phyloP scores from a whole-genome alignment of 2,888 invertebrate species.

The Tribolium freemani region DNA sequence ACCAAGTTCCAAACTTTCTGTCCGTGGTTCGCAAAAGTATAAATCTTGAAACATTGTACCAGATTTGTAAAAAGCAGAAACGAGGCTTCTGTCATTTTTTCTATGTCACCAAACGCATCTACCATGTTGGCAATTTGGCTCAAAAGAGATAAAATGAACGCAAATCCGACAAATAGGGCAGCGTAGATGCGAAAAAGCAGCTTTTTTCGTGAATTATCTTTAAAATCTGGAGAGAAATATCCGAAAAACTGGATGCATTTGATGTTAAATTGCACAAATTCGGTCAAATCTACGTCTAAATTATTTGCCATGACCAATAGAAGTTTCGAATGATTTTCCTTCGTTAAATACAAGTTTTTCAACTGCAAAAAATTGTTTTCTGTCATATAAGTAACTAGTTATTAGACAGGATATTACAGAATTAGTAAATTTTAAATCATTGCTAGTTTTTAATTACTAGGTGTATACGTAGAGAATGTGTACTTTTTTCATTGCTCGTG shows the following conservation, averaged over 20 bases:
- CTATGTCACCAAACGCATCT: constrained; percentile 64
- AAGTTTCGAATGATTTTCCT: background rate
- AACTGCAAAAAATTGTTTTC: background rate
- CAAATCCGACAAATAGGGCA: constrained; percentile 38
- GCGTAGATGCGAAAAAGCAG: constrained; percentile 21
- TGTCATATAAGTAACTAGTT: background rate
- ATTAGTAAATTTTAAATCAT: background rate
- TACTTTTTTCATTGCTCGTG: background rate
- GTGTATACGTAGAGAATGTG: background rate
- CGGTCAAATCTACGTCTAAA: constrained; percentile 5
- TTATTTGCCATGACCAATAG: background rate
- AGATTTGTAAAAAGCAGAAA: constrained; percentile 59
- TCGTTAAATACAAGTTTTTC: background rate
- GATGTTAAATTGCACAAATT: constrained; percentile 6
- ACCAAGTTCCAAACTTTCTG: constrained; percentile 43
- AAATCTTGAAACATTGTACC: constrained; percentile 43
- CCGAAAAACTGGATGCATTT: constrained; percentile 31
- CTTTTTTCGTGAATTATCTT: background rate
- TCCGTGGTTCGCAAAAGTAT: constrained; percentile 36
- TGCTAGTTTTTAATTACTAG: background rate
- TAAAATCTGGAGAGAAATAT: constrained; percentile 22
- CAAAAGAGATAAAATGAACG: constrained; percentile 67
- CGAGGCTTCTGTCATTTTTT: constrained; percentile 55
- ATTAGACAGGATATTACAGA: background rate
- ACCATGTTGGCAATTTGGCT: constrained; percentile 70